Conservation (phyloP, 2,888 invertebrate species). For the Caenorhabditis plicata region DNA sequence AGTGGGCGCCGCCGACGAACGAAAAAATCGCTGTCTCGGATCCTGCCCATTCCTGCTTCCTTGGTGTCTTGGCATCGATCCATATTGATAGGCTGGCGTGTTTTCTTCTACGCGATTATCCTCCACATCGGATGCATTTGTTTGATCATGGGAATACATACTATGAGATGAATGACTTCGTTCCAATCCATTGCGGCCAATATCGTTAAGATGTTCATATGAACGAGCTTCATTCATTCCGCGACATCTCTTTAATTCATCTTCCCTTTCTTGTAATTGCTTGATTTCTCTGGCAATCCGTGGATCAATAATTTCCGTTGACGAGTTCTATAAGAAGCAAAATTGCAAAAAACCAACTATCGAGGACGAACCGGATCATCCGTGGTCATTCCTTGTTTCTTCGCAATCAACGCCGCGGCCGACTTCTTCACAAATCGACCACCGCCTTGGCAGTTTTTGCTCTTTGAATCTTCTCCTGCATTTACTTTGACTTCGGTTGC, state of each 20-base stretch:
- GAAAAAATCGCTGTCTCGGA: no score
- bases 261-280: conserved; percentile 69
- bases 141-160: conserved; percentile 20
- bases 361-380: conserved; percentile 18
- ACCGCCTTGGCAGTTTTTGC: no score
- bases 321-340: conserved; percentile 32
- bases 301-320: conserved; percentile 41
- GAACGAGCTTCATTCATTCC: conserved; percentile 37
- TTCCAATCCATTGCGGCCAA: no score
- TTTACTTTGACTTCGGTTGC: no score
- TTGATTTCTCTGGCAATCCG: conserved; percentile 67
- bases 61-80: conserved; percentile 27
- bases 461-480: no score
- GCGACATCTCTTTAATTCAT: conserved; percentile 67
- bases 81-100: no score
- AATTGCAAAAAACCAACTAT: not conserved
- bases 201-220: conserved; percentile 41
- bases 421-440: conserved; percentile 53
- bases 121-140: no score
- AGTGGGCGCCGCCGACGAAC: conserved; percentile 8
- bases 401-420: conserved; percentile 50
- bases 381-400: conserved; percentile 39
- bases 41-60: no score
- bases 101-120: no score
- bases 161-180: conserved; percentile 38